Evolutionary conservation across 2,113 vertebrate species (phyloP), one percentile per base, ranked within the genome.

Genomic region (Chloroceryle aenea): DNA sequence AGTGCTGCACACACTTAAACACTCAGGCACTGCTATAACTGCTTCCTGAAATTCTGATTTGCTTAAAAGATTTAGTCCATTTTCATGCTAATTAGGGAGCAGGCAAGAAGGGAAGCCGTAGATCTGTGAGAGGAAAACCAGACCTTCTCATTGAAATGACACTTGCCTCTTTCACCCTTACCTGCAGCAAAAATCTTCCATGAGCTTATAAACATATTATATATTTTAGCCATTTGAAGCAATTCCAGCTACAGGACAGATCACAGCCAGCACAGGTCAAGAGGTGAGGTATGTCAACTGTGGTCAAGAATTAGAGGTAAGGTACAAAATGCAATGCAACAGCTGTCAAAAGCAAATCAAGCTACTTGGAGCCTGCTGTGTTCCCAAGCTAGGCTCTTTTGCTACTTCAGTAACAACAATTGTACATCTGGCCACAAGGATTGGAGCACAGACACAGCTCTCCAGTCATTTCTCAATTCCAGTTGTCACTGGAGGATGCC

Each of bases 61-160:
- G 72, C 95, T 92, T 95, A 89, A 96, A 96, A 94, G 94, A 96
- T 96, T 97, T 89, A 93, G 86, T 87, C 77, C 40, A 76, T 94
- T 96, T 94, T 92, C 73, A 55, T 92, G 86, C n/a, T 93, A 97
- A 93, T 94, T 95, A 89, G 86, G 90, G 48, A 96, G 68, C 68
- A 68, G 61, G 6, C 64, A 34, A 56, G 80, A 78, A 90, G 36
- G 21, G 61, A 94, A 81, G 48, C 59, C 47, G 40, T 11, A 2
- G 30, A 62, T 40, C 61, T 34, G 32, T 6, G 10, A 81, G 74
- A 85, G 21, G 29, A 63, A 84, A 93, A 84, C 1, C 40, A 84
- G 66, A 69, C 43, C 45, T 48, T 82, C 63, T 52, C 29, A 15
- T 0, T 36, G 42, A 90, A 77, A 75, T 30, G 27, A 52, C 71